Evolutionary conservation across 2,797 vertebrate species (phyloP), one percentile per base, ranked within the genome.

Genomic region (Sebastiscus tertius): DNA sequence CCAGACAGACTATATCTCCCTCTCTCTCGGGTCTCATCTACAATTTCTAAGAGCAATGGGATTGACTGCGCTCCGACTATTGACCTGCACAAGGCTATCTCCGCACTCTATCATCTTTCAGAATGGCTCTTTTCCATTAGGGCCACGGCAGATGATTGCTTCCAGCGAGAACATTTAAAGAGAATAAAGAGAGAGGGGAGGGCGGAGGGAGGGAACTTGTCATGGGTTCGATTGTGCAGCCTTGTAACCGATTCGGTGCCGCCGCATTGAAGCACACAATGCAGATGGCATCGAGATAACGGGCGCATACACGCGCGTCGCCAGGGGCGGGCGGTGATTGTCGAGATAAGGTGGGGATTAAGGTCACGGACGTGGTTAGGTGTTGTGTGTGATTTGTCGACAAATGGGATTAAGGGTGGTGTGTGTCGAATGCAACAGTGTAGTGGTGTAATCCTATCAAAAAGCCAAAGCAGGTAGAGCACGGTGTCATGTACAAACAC

Each of bases 331-430:
- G 63, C 69, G 80, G 62, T 75, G 87, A 86, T 85, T 80, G 72
- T 73, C 0, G 34, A 87, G 92, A 91, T 93, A 87, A 87, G 71
- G 82, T 75, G 64, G 77, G 83, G 92, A 94, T 94, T 93, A 92
- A 90, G 94, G 93, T 91, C 92, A 87, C 7, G 56, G 77, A 82
- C 86, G 84, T 84, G 82, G 84, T 82, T 71, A 87, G 90, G 90
- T 94, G 90, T 89, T 82, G 82, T 80, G 86, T 87, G 83, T 87
- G 88, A 88, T 92, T 90, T 89, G 89, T 91, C 83, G 88, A 91
- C 87, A 93, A 93, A 94, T 88, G 80, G 87, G 94, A 94, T 94
- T 93, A 93, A 82, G 81, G 80, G 18, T 42, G 34, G 68, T 69
- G 81, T 85, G 76, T 80, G 81, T 88, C 58, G 90, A 89, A 89